Evolutionary conservation across 2,113 vertebrate genomes (phyloP).

Genomic region (Sigmodon hispidus): DNA sequence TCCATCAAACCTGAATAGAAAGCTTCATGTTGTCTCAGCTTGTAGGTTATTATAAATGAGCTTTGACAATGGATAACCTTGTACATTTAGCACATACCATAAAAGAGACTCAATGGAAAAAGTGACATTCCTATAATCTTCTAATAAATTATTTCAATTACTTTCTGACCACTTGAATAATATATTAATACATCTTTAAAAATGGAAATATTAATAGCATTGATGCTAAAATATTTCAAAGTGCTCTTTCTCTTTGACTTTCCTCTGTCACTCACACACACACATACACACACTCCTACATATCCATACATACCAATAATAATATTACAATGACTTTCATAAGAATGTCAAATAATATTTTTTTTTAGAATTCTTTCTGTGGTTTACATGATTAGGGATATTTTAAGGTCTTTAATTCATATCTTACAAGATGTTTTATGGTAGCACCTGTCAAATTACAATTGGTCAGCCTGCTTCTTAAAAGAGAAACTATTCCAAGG

Average conservation of each 20-base stretch:
- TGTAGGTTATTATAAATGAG: constrained; percentile 25
- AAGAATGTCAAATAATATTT: background rate
- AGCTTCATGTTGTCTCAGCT: background rate
- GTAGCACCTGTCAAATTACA: background rate
- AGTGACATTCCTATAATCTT: background rate
- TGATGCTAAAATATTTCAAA: constrained; percentile 33
- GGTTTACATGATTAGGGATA: background rate
- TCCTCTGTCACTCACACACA: background rate
- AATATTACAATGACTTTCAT: background rate
- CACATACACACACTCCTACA: background rate
- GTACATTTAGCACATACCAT: constrained; percentile 1
- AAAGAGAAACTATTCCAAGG: background rate
- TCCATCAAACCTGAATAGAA: background rate
- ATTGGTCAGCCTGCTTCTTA: background rate
- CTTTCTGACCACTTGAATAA: constrained; percentile 5
- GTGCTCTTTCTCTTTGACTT: too few species aligned
- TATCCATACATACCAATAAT: background rate
- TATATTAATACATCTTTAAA: constrained; percentile 4
- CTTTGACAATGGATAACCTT: background rate
- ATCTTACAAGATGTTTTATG: background rate
- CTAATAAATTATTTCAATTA: background rate
- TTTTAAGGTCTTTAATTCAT: background rate
- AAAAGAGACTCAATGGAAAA: constrained; percentile 2
- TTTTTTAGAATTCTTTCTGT: background rate
- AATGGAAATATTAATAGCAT: constrained; percentile 34